phyloP scores from a whole-genome alignment of 1,140 invertebrate species.

The Gryon sp. region DNA sequence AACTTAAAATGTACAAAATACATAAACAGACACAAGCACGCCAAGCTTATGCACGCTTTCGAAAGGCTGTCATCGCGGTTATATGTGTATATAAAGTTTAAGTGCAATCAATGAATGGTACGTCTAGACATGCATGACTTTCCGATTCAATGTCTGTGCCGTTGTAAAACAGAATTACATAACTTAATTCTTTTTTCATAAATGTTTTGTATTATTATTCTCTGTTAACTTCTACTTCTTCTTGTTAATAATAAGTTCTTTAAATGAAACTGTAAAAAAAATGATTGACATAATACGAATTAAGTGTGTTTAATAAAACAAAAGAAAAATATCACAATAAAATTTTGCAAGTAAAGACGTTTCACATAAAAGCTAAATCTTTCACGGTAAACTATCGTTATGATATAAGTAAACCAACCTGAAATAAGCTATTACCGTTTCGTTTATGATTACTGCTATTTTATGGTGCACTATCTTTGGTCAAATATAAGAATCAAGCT shows the following conservation, averaged over 20 bases:
- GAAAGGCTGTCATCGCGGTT: constrained; percentile 66
- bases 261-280: neutral
- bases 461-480: neutral
- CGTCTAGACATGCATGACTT: constrained; percentile 60
- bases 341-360: neutral
- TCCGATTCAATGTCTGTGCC: constrained; percentile 45
- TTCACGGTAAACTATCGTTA: constrained; percentile 1
- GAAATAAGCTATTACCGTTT: neutral
- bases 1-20: constrained; percentile 18
- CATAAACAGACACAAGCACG: constrained; percentile 65
- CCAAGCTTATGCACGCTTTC: constrained; percentile 76
- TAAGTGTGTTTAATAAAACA: constrained; percentile 15
- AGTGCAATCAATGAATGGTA: constrained; percentile 49
- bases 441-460: neutral
- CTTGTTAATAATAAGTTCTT: neutral
- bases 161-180: constrained; percentile 28
- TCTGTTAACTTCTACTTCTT: neutral
- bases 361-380: too few relatives aligned
- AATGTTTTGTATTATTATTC: too few relatives aligned
- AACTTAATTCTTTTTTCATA: too few relatives aligned
- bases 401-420: neutral
- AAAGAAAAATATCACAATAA: constrained; percentile 4
- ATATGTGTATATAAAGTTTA: constrained; percentile 37
- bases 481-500: neutral
- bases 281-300: constrained; percentile 1